Conservation (phyloP, 1,140 invertebrate genomes). For the Lasioglossum albipes region DNA sequence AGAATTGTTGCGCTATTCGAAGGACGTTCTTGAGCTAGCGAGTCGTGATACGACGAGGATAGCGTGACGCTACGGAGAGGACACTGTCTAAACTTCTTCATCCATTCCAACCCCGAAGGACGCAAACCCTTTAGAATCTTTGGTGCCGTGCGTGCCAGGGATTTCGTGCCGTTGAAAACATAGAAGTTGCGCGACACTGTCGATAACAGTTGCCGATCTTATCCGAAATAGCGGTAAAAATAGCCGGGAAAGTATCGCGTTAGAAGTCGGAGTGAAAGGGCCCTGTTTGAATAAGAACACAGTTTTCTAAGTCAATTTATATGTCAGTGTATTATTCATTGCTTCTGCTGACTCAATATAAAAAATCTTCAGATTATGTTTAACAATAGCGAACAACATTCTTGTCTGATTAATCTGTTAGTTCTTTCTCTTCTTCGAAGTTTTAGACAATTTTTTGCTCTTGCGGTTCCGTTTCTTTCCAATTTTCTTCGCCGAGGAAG, state of each 20-base stretch:
- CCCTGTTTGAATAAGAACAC: background rate
- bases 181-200: constrained; percentile 14
- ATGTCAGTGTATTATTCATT: background rate
- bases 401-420: background rate
- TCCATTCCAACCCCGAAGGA: background rate
- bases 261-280: background rate
- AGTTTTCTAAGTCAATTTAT: background rate
- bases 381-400: background rate
- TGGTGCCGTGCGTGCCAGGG: constrained; percentile 13
- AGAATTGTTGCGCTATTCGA: too few relatives aligned
- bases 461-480: background rate
- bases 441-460: constrained; percentile 10
- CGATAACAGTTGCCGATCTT: constrained; percentile 28
- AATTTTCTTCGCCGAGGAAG: background rate
- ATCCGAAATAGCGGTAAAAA: constrained; percentile 19
- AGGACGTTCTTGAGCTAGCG: too few relatives aligned
- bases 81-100: background rate
- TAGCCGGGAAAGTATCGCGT: background rate
- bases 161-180: constrained; percentile 22
- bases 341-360: background rate
- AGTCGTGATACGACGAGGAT: too few relatives aligned
- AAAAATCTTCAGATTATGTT: background rate
- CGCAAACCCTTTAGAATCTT: background rate
- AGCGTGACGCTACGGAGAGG: background rate
- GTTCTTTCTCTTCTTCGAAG: background rate